phyloP scores from a whole-genome alignment of 2,113 vertebrate species.

The Neodontobutis hainanensis region DNA sequence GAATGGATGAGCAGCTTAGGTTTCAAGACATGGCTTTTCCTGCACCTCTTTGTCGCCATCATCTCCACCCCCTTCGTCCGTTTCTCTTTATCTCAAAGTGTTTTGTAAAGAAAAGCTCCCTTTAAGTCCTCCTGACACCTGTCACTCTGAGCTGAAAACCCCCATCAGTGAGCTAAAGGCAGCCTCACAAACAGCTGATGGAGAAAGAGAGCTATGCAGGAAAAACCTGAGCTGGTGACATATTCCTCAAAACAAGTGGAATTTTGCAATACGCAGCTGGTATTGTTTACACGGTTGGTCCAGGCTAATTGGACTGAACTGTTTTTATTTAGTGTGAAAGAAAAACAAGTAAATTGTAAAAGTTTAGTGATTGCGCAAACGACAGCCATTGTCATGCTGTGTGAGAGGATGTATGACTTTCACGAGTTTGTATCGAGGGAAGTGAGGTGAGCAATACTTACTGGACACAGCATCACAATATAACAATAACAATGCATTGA shows the following conservation, averaged over 20 bases:
- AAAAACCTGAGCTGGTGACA: too few species aligned
- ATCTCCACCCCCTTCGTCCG: constrained; percentile 3
- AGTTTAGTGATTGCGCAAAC: constrained; percentile 2
- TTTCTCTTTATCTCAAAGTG: background rate
- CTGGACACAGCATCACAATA: constrained; percentile 19
- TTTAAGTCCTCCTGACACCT: constrained; percentile 38
- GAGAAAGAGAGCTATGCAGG: background rate
- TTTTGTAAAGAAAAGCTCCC: constrained; percentile 20
- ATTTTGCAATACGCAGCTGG: too few species aligned
- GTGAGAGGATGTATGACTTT: constrained; percentile 9
- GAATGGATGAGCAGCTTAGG: constrained; percentile 43
- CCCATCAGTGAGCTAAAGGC: background rate
- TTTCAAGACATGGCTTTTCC: constrained; percentile 1
- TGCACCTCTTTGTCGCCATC: constrained; percentile 9
- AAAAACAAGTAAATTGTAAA: background rate
- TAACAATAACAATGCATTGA: background rate
- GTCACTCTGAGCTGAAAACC: constrained; percentile 23
- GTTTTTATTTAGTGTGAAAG: constrained; percentile 5
- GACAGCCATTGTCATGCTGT: background rate
- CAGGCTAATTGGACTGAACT: background rate
- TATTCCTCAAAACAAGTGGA: background rate
- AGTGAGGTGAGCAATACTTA: background rate
- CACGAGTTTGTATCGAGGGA: constrained; percentile 10
- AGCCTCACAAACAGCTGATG: background rate
- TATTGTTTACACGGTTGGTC: too few species aligned